Conservation (phyloP, 2,113 vertebrate genomes). For the Rattus rattus region DNA sequence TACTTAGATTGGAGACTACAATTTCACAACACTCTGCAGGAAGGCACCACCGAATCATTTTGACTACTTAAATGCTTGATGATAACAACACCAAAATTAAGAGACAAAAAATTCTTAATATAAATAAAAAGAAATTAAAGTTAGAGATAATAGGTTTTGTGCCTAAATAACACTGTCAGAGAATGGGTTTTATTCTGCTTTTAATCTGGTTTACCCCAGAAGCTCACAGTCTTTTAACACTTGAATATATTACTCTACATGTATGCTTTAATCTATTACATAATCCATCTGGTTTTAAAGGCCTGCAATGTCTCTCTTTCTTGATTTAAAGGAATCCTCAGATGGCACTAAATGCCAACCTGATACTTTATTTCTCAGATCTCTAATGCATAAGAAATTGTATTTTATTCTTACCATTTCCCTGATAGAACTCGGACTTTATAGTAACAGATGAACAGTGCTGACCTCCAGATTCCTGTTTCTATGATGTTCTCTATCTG, state of each 20-base stretch:
- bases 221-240: not conserved
- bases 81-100: not conserved
- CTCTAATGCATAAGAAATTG: not conserved
- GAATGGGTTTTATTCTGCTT: not conserved
- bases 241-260: not conserved
- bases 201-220: not conserved
- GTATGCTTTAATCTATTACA: not conserved
- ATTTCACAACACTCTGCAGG: not conserved
- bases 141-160: not conserved
- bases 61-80: not conserved
- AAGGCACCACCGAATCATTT: not conserved
- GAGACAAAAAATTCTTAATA: not conserved
- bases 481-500: constrained; percentile 86
- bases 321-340: not conserved
- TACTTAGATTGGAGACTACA: not conserved
- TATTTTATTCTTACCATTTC: not conserved
- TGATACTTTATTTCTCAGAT: constrained; percentile 17
- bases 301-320: not conserved
- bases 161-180: no score
- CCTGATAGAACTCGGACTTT: not conserved
- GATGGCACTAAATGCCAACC: not conserved
- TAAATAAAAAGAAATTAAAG: no score
- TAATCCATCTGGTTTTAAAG: constrained; percentile 12
- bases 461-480: not conserved
- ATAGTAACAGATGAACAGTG: not conserved